Evolutionary conservation across 2,888 invertebrate genomes (phyloP), one percentile per base, ranked within the genome.

Genomic region (Himalopsyche anomala): DNA sequence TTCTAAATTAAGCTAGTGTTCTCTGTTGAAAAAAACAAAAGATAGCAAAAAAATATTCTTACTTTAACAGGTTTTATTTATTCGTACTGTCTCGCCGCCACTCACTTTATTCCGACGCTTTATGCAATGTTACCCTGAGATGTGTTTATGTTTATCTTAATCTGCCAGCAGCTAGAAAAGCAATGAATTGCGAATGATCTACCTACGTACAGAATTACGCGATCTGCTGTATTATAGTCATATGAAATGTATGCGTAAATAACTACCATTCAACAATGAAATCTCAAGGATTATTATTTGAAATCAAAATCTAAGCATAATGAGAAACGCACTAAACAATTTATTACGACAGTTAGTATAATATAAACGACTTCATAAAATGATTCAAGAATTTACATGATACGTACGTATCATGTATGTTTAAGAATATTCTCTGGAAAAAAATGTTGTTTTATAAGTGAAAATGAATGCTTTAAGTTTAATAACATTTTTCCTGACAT

Each of bases 141-240:
- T 81, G 82, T 86, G 86, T 86, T 86, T 84, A 84, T 86, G 84
- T 86, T 86, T 86, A 86, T 86, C 86, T 84, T 86, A 86, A 86
- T 86, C 84, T 69, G 86, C 84, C 38, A 55, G 81, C 86, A 83
- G 83, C 83, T 80, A 86, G 83, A 80, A 74, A 74, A 74, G 28
- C 74, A 74, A 36, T 74, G 74, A 74, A 74, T 74, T 74, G 74
- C 74, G 74, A 74, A 74, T 74, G 74, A 74, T 74, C 74, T 38
- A 74, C 74, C 74, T 74, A 74, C 74, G 36, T 74, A 74, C 74
- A 36, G 36, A 74, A 74, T 74, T 38, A 6, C 74, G 74, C 12
- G 36, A 74, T 38, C 36, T 74, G 74, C 38, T 74, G 15, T 74
- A 74, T 74, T 74, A 62, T 28, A 28, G 62, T 62, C 19, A 19